phyloP scores from a whole-genome alignment of 2,888 invertebrate species.

The Tipula unca region DNA sequence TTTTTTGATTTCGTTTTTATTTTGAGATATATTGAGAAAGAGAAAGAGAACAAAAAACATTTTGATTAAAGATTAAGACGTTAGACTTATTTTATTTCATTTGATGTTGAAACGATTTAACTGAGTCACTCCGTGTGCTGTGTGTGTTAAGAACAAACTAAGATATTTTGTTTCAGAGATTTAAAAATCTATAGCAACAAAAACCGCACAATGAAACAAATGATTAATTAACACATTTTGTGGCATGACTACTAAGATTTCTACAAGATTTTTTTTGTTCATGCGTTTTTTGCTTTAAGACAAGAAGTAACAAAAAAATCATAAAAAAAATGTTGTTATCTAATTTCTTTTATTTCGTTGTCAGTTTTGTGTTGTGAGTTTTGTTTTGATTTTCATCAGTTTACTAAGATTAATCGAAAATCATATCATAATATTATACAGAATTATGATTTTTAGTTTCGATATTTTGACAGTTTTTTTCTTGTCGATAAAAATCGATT shows the following conservation, averaged over 20 bases:
- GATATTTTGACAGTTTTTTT: neutral
- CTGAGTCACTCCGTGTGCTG: neutral
- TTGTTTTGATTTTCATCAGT: neutral
- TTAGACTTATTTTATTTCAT: neutral
- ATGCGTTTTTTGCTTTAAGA: neutral
- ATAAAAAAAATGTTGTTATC: neutral
- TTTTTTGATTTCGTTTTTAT: neutral
- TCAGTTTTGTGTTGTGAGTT: neutral
- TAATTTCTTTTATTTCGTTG: conserved; percentile 8
- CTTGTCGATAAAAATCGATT: neutral
- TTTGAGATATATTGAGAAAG: neutral
- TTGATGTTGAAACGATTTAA: neutral
- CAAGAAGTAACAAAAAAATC: neutral
- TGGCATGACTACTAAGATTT: neutral
- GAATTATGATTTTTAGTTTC: neutral
- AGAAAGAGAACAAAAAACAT: neutral
- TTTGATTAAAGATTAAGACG: neutral
- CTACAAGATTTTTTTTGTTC: neutral
- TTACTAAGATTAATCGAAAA: neutral
- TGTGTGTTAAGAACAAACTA: neutral
- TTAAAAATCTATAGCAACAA: neutral
- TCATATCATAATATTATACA: neutral
- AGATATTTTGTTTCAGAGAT: neutral
- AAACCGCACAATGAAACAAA: neutral
- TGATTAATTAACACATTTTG: conserved; percentile 8